These are phyloP conservation scores for Tinamus guttatus DNA, from an alignment of 2,113 vertebrate genomes.

Conservation along the genomic window DNA sequence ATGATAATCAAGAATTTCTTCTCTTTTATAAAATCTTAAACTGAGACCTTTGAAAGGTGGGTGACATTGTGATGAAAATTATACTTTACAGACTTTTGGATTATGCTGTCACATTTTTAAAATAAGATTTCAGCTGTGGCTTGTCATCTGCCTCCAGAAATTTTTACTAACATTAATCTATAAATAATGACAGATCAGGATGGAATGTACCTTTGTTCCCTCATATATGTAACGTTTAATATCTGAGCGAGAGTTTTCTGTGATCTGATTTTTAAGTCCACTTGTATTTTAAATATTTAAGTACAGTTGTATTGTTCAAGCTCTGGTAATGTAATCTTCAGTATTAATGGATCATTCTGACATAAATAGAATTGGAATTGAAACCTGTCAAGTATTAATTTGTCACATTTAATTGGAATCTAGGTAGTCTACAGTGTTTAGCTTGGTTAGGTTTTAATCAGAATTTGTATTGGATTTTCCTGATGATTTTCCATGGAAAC, in stretches of 20 bases:
- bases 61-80: neutral
- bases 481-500: conserved; percentile 65
- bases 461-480: conserved; percentile 66
- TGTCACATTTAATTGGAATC: conserved; percentile 78
- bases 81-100: neutral
- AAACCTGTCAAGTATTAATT: conserved; percentile 74
- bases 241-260: conserved; percentile 55
- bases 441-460: conserved; percentile 76
- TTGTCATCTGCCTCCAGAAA: conserved; percentile 46
- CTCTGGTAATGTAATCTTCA: conserved; percentile 63
- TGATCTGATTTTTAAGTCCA: conserved; percentile 39
- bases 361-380: conserved; percentile 74
- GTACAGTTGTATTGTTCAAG: conserved; percentile 36
- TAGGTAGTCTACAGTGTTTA: conserved; percentile 71
- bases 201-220: conserved; percentile 9
- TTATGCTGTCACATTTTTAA: conserved; percentile 49
- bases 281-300: conserved; percentile 26
- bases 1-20: neutral
- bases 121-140: neutral
- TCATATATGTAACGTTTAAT: conserved; percentile 24
- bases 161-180: conserved; percentile 22
- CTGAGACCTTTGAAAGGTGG: neutral
- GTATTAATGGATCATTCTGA: conserved; percentile 74
- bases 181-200: conserved; percentile 51
- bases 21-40: neutral